Conservation (phyloP, 2,888 invertebrate species). For the Galerucella nymphaeae region DNA sequence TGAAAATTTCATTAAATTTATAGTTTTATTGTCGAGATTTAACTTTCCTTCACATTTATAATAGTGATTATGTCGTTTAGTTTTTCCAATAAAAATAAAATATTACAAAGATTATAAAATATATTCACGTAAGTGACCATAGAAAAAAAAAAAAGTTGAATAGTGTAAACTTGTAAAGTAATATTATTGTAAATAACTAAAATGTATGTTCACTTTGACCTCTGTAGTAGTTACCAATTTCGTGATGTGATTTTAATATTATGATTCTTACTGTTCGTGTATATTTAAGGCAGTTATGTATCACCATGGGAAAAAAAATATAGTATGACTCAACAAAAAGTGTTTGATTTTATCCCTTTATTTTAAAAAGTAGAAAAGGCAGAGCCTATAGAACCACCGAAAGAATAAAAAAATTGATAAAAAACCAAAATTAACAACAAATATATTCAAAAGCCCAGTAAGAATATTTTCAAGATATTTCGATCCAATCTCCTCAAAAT, state of each 20-base stretch:
- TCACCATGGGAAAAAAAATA: constrained; percentile 51
- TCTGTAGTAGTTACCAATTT: constrained; percentile 50
- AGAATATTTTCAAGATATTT: too few species aligned
- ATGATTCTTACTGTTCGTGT: constrained; percentile 47
- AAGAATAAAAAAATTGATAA: neutral
- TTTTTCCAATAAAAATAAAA: neutral
- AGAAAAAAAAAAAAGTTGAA: constrained; percentile 16
- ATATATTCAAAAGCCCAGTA: too few species aligned
- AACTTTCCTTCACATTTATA: too few species aligned
- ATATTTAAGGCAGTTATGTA: constrained; percentile 43
- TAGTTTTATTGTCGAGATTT: too few species aligned
- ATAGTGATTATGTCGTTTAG: too few species aligned
- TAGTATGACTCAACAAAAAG: constrained; percentile 4
- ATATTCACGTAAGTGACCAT: neutral
- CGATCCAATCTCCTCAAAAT: too few species aligned
- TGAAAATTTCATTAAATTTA: too few species aligned
- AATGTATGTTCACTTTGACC: constrained; percentile 43
- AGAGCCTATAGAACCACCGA: too few species aligned
- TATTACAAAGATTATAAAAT: neutral
- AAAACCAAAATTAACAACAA: neutral
- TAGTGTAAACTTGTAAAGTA: constrained; percentile 20
- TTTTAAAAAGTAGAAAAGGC: too few species aligned
- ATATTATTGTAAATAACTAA: constrained; percentile 39
- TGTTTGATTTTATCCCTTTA: neutral
- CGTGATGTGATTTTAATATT: constrained; percentile 62